Evolutionary conservation across 1,140 invertebrate species (phyloP), one percentile per base, ranked within the genome.

Genomic region (Drosophila yakuba): DNA sequence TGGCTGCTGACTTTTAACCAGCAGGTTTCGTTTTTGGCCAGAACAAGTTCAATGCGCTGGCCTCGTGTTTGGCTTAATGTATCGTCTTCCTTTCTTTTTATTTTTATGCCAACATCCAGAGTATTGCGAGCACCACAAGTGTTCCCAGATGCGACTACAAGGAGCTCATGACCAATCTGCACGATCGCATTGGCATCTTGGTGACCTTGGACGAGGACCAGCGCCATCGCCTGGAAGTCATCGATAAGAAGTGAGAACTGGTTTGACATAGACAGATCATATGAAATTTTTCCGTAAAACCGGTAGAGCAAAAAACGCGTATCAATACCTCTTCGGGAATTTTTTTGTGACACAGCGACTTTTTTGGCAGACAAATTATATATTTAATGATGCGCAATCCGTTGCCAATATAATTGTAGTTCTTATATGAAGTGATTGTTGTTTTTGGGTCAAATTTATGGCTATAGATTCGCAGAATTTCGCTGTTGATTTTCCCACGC

Each of bases 211-310:
- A 93, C 69, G 90, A 92, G 58, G 93, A 93, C 77, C 81, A 92
- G 68, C 77, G 92, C 8, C 68, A 91, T 50, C 90, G 92, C 35
- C 79, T 93, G 47, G 93, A 93, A 79, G 86, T 74, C 14, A 89
- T 94, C 66, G 92, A 94, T 64, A 93, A 94, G 69, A 93, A 93
- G 93, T 94, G 64, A 92, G 91, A 77, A 58, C 72, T 41, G 71
- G 73, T 76, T 76, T 55, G 28, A 14, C 39, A 39, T 55, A 68
- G 51, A 54, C 35, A 58, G 47, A 54, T 51, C 47, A 36, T 64
- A 52, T 11, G 43, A 45, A 51, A 74, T 57, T 39, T 35, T 28
- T 59, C 48, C 20, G 12, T 0, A 41, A 74, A 76, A 77, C 74
- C 74, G 73, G 73, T 76, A 68, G 47, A 76, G 55, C 44, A 36